These are phyloP conservation scores for Odontamblyopus lacepedii DNA, from an alignment of 2,797 vertebrate species.

Conservation along the genomic window DNA sequence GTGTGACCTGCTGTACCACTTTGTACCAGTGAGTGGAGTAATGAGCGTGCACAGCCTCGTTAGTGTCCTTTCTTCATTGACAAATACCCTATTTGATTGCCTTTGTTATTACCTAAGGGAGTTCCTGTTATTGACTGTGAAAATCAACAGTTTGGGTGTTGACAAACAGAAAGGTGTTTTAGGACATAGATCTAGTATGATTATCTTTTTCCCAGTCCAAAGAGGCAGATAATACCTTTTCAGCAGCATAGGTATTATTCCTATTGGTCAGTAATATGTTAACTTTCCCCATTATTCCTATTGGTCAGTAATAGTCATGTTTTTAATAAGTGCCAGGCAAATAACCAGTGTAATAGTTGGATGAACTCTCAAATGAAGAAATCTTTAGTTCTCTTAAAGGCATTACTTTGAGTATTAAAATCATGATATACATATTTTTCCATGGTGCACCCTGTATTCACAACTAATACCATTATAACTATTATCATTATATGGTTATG, in stretches of 20 bases:
- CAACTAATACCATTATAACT: neutral
- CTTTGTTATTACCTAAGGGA: neutral
- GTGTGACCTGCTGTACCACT: neutral
- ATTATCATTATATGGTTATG: neutral
- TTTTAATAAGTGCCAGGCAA: neutral
- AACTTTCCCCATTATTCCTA: neutral
- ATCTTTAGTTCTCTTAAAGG: neutral
- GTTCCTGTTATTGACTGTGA: constrained; percentile 1
- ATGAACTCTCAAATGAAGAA: neutral
- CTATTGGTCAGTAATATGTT: neutral
- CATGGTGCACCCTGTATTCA: neutral
- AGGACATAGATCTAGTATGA: neutral
- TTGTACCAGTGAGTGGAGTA: neutral
- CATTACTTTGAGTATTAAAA: neutral
- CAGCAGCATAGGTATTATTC: neutral
- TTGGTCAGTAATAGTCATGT: neutral
- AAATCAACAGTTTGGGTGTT: constrained; percentile 1
- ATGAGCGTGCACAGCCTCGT: neutral
- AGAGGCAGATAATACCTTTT: neutral
- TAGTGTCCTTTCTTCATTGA: neutral
- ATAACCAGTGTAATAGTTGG: neutral
- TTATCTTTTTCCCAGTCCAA: neutral
- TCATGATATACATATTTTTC: neutral
- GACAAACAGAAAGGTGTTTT: neutral
- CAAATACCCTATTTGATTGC: neutral